phyloP scores from a whole-genome alignment of 2,888 invertebrate species.

The Abrostola triplasia region DNA sequence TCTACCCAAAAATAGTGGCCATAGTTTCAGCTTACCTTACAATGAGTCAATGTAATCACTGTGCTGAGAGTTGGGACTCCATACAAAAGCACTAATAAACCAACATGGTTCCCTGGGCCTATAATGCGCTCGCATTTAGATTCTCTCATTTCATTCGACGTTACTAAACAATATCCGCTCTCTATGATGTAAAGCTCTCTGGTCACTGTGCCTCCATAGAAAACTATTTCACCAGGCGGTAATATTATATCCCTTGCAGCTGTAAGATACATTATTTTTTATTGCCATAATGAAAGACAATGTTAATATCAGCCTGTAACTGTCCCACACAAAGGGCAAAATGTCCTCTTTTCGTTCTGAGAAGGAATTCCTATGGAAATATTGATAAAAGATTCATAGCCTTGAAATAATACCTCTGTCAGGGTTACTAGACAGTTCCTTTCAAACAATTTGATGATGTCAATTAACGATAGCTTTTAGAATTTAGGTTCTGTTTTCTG shows the following conservation, averaged over 20 bases:
- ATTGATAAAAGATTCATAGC: slow-evolving; percentile 8
- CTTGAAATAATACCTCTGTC: slow-evolving; percentile 27
- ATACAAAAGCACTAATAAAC: slow-evolving; percentile 81
- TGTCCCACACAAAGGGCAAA: no score
- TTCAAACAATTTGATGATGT: slow-evolving; percentile 25
- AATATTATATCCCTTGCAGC: slow-evolving; percentile 82
- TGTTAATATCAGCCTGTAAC: no score
- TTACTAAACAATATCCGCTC: slow-evolving; percentile 84
- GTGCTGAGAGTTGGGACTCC: slow-evolving; percentile 83
- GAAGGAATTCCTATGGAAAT: no score
- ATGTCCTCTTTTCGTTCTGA: no score
- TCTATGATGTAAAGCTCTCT: slow-evolving; percentile 86
- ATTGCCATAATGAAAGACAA: slow-evolving; percentile 15
- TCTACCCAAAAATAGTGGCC: background rate
- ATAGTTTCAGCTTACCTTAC: slow-evolving; percentile 74
- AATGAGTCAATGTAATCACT: slow-evolving; percentile 85
- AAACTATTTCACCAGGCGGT: slow-evolving; percentile 86
- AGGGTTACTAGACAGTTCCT: slow-evolving; percentile 17
- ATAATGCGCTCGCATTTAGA: slow-evolving; percentile 73
- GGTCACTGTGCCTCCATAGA: slow-evolving; percentile 84
- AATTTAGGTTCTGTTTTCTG: slow-evolving; percentile 6
- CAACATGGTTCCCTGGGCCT: slow-evolving; percentile 83
- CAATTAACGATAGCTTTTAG: slow-evolving; percentile 29
- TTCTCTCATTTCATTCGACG: slow-evolving; percentile 72
- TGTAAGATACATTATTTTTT: slow-evolving; percentile 52